Conservation (phyloP, 2,113 vertebrate genomes). For the Physeter macrocephalus region DNA sequence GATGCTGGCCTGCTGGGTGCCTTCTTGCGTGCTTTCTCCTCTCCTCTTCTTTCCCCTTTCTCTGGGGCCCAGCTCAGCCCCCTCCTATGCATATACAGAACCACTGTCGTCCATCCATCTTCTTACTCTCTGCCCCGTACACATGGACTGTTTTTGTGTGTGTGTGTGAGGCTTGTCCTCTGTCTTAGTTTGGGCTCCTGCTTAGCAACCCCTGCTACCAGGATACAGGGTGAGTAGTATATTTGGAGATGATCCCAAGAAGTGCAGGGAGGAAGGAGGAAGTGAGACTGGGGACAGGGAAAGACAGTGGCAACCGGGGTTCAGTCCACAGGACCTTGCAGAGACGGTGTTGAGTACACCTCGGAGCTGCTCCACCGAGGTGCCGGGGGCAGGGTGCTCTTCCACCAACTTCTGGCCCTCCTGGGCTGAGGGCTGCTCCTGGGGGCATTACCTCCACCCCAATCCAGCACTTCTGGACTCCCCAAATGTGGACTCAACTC, state of each 20-base stretch:
- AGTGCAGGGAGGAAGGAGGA: not conserved
- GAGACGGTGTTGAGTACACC: rapidly evolving
- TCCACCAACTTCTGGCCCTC: not conserved
- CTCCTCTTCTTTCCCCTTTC: too few relatives aligned
- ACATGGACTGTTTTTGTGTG: not conserved
- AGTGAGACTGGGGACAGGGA: not conserved
- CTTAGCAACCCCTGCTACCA: not conserved
- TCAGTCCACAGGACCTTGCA: not conserved
- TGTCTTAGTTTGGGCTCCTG: not conserved
- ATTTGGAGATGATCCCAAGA: not conserved
- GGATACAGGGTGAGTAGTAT: not conserved
- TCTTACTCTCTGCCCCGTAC: too few relatives aligned
- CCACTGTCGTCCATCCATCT: not conserved
- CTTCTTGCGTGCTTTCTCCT: rapidly evolving
- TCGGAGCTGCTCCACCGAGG: not conserved
- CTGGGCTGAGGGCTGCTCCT: too few relatives aligned
- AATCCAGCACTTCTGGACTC: not conserved
- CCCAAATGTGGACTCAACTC: too few relatives aligned
- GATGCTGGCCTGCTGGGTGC: not conserved
- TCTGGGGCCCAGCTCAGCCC: not conserved
- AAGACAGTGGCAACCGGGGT: not conserved
- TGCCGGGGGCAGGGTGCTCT: not conserved
- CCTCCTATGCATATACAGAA: too few relatives aligned
- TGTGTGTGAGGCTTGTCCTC: too few relatives aligned
- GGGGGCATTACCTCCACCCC: not conserved